phyloP scores from a whole-genome alignment of 1,140 invertebrate genomes.

The Nasonia longicornis region DNA sequence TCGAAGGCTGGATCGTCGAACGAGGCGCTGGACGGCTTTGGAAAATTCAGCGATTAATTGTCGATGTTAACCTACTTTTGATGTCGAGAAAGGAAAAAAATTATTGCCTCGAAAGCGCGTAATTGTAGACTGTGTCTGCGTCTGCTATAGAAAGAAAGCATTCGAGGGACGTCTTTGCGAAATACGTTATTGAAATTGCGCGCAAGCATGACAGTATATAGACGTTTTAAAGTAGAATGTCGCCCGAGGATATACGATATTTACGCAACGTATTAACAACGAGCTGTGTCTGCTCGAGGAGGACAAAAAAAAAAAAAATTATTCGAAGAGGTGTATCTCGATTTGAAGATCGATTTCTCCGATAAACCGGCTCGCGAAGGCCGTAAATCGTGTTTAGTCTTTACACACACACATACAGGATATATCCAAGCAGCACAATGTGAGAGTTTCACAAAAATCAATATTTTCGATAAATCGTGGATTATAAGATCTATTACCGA shows the following conservation, averaged over 20 bases:
- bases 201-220: background rate
- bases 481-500: conserved; percentile 25
- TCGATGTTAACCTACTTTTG: too few relatives aligned
- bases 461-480: background rate
- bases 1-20: conserved; percentile 43
- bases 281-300: background rate
- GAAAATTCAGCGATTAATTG: background rate
- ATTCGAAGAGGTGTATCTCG: background rate
- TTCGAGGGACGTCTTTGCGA: background rate
- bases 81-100: too few relatives aligned
- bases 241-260: background rate
- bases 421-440: background rate
- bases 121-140: background rate
- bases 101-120: background rate
- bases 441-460: too few relatives aligned
- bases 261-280: background rate
- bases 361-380: conserved; percentile 1
- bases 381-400: background rate
- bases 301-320: background rate
- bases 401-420: too few relatives aligned
- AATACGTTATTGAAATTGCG: background rate
- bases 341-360: conserved; percentile 44
- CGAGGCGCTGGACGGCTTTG: conserved; percentile 10
- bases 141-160: too few relatives aligned
- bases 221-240: conserved; percentile 1